Conservation (phyloP, 2,888 invertebrate species). For the Hirtodrosophila alboralis region DNA sequence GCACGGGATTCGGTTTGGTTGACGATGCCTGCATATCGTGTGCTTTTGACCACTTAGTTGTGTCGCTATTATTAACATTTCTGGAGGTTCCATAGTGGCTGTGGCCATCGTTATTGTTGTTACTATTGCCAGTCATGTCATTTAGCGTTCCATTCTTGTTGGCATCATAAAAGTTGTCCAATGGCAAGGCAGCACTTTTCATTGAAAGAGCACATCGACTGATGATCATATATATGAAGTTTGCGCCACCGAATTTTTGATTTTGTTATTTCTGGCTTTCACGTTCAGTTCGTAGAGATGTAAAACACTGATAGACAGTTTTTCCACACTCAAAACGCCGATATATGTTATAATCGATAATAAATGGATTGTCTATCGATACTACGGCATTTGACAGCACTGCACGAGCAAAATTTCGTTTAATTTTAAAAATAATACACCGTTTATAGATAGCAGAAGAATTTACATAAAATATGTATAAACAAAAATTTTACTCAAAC, state of each 20-base stretch:
- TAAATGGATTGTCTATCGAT: not conserved
- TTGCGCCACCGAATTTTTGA: slow-evolving; percentile 44
- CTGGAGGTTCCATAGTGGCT: slow-evolving; percentile 14
- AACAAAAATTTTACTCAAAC: no score
- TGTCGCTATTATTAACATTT: slow-evolving; percentile 19
- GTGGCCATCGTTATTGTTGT: slow-evolving; percentile 14
- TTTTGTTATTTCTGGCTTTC: slow-evolving; percentile 46
- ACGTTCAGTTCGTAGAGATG: slow-evolving; percentile 47
- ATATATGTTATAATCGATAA: slow-evolving; percentile 12
- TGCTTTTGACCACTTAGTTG: slow-evolving; percentile 28
- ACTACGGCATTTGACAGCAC: not conserved
- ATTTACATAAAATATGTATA: no score
- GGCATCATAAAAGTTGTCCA: slow-evolving; percentile 38
- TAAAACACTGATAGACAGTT: slow-evolving; percentile 41
- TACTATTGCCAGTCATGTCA: slow-evolving; percentile 10
- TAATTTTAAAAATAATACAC: slow-evolving; percentile 14
- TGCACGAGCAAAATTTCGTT: not conserved
- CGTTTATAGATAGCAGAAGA: no score
- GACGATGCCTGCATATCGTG: slow-evolving; percentile 25
- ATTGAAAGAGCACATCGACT: slow-evolving; percentile 45
- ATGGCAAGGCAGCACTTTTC: slow-evolving; percentile 45
- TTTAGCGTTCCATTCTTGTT: slow-evolving; percentile 43
- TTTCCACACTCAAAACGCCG: slow-evolving; percentile 18
- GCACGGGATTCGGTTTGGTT: slow-evolving; percentile 22
- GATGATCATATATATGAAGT: slow-evolving; percentile 33